Evolutionary conservation across 2,113 vertebrate genomes (phyloP).

Genomic region (Syngnathus typhle): DNA sequence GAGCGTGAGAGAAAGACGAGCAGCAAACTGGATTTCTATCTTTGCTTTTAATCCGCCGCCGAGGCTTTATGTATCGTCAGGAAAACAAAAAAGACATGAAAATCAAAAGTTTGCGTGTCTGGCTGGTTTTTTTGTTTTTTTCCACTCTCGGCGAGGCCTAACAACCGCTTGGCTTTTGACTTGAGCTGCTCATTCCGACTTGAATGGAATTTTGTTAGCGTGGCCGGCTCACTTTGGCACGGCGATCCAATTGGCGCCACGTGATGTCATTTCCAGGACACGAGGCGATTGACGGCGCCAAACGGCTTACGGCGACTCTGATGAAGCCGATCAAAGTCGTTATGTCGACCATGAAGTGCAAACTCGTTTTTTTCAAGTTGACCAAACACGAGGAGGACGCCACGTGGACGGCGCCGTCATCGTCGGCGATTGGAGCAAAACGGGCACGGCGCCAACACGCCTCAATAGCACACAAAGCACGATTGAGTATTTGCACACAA

Average conservation of each 20-base stretch:
- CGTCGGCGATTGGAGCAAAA: no score
- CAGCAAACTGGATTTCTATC: slow-evolving; percentile 59
- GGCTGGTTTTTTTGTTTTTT: slow-evolving; percentile 15
- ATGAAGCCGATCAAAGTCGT: slow-evolving; percentile 9
- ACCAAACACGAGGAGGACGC: no score
- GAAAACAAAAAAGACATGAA: slow-evolving; percentile 24
- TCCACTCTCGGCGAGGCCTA: slow-evolving; percentile 3
- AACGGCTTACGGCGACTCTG: not conserved
- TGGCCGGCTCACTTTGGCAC: not conserved
- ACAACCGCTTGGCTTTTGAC: slow-evolving; percentile 21
- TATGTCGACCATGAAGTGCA: not conserved
- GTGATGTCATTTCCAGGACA: slow-evolving; percentile 11
- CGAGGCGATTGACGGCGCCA: not conserved
- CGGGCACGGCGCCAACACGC: not conserved
- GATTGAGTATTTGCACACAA: slow-evolving; percentile 30
- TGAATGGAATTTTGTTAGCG: slow-evolving; percentile 18
- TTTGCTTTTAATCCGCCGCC: slow-evolving; percentile 64
- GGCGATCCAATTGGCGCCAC: not conserved
- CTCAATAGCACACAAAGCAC: slow-evolving; percentile 14
- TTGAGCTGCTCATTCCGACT: slow-evolving; percentile 7
- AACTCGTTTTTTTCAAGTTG: not conserved
- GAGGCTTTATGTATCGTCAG: slow-evolving; percentile 32
- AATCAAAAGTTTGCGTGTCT: slow-evolving; percentile 20
- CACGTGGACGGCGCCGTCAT: no score
- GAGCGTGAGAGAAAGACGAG: slow-evolving; percentile 32